Base-by-base conservation (phyloP, 2,888 invertebrate genomes). In the Apocheima hispidaria region DNA sequence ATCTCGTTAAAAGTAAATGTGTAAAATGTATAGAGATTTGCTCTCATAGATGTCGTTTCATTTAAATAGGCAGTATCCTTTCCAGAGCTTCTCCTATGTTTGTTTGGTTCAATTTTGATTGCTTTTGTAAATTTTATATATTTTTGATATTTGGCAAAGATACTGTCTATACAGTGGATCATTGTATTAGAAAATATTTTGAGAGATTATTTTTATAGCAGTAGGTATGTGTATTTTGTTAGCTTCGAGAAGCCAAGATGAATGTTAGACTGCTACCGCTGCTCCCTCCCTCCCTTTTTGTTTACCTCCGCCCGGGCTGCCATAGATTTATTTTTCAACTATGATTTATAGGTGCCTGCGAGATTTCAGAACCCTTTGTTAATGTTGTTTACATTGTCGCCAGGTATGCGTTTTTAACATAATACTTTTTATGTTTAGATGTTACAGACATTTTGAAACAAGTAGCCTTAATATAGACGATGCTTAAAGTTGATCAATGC, bases 381-480 rank as follows among this genome's bases (percentile, higher is more conserved):
- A 91, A 88, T 91, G 92, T 92, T 92, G 92, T 92, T 92, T 92
- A 92, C 92, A 92, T 92, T 92, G 92, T 92, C 92, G 92, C 92
- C 92, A 92, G 92, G 92, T 92, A 92, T 91, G 92, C 90, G 83
- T 89, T 88, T 87, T 87, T 83, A 79, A n/a, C 66, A 84, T 89
- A 84, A 84, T 88, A 88, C 74, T 80, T 86, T 84, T 82, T 69
- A 70, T 84, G 77, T 83, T 76, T 81, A 79, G 74, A 70, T 68
- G 71, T 71, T 63, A 68, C 75, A 62, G 73, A 74, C 66, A 76
- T 77, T 72, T 78, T 82, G 77, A 79, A 71, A 78, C 73, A 43
- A 43, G n/a, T n/a, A n/a, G n/a, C n/a, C n/a, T n/a, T n/a, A n/a
- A n/a, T n/a, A n/a, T n/a, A n/a, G n/a, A n/a, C n/a, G n/a, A n/a